Conservation (phyloP, 2,113 vertebrate species). For the Tachuris rubrigastra region DNA sequence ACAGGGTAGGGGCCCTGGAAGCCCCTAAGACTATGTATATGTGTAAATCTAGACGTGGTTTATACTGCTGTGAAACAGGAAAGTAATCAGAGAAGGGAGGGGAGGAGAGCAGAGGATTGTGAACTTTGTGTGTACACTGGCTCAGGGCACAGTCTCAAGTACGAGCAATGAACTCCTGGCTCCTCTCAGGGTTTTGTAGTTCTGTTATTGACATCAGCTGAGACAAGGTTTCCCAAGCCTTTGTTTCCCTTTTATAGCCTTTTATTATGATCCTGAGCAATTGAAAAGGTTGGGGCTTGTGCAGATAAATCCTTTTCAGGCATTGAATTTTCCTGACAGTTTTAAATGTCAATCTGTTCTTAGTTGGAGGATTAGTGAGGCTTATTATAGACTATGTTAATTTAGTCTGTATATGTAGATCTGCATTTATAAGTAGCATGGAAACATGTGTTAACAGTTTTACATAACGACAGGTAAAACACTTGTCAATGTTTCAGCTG, state of each 20-base stretch:
- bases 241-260: background rate
- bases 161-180: background rate
- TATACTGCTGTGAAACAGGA: background rate
- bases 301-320: constrained; percentile 13
- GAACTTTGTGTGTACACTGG: background rate
- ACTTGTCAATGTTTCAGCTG: background rate
- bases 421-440: constrained; percentile 1
- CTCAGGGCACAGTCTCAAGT: background rate
- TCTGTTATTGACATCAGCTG: background rate
- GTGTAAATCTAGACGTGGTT: background rate
- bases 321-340: background rate
- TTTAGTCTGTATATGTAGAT: constrained; percentile 10
- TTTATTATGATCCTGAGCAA: background rate
- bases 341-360: constrained; percentile 49
- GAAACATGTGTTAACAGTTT: constrained; percentile 62
- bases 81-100: background rate
- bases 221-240: background rate
- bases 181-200: background rate
- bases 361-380: constrained; percentile 33
- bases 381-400: constrained; percentile 25
- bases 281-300: background rate
- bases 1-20: background rate
- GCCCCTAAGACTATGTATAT: accelerated
- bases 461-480: constrained; percentile 45
- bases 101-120: background rate